These are phyloP conservation scores for Trachelus troglodyta DNA, from an alignment of 2,888 invertebrate species.

Conservation along the genomic window DNA sequence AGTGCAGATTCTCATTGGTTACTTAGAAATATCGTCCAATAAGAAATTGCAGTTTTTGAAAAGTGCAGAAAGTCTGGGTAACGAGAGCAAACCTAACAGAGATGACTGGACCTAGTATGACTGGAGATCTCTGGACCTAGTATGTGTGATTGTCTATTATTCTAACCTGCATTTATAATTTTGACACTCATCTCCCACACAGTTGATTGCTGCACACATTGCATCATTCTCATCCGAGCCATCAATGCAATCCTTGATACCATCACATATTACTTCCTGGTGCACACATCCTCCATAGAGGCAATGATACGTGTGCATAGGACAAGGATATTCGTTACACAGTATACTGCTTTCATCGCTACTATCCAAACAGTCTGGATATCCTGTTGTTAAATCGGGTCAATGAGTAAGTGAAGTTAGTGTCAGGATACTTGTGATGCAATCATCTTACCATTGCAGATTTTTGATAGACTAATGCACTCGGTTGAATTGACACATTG, in stretches of 20 bases:
- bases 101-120: no score
- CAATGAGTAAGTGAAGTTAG: neutral
- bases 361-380: constrained; percentile 44
- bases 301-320: constrained; percentile 42
- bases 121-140: no score
- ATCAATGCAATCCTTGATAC: constrained; percentile 47
- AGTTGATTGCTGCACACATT: constrained; percentile 37
- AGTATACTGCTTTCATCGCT: constrained; percentile 43
- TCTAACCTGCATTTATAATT: constrained; percentile 39
- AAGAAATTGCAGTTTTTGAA: no score
- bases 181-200: constrained; percentile 34
- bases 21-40: no score
- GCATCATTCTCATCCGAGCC: constrained; percentile 43
- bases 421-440: neutral
- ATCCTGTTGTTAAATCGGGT: constrained; percentile 33
- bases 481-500: constrained; percentile 38
- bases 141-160: neutral
- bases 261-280: constrained; percentile 48
- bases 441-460: constrained; percentile 42
- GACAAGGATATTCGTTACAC: constrained; percentile 46
- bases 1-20: no score
- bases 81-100: no score
- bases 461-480: constrained; percentile 37
- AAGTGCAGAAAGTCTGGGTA: no score
- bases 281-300: constrained; percentile 48